Percentiles rank a stretch among this genome's conserved stretches.
Conservation (phyloP, 1,140 invertebrate genomes). For the Leucophenga varia region DNA sequence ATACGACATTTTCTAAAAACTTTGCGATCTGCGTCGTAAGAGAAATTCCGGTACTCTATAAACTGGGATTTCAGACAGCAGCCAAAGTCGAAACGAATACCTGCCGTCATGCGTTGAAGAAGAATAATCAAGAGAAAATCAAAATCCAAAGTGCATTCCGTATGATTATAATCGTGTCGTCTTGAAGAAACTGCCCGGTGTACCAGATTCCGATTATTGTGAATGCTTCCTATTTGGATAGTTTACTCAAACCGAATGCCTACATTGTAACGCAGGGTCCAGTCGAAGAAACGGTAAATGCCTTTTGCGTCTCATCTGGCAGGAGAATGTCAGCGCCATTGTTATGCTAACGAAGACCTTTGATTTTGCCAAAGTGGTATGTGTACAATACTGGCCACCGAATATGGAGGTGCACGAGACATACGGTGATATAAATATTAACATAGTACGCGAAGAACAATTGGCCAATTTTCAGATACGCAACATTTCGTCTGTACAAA, state of each 20-base stretch:
- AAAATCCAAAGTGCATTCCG: conserved; percentile 89
- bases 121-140: conserved; percentile 84
- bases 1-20: conserved; percentile 76
- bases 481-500: conserved; percentile 78
- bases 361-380: conserved; percentile 94
- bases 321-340: conserved; percentile 85
- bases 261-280: conserved; percentile 94
- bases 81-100: conserved; percentile 83
- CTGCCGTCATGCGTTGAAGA: conserved; percentile 78
- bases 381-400: conserved; percentile 92
- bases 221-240: conserved; percentile 94
- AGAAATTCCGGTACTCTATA: conserved; percentile 86
- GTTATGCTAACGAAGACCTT: conserved; percentile 97
- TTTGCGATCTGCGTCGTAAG: conserved; percentile 81
- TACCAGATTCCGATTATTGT: conserved; percentile 91
- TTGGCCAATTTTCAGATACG: conserved; percentile 90
- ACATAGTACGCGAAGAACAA: conserved; percentile 82
- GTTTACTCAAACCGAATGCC: conserved; percentile 71
- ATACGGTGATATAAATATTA: conserved; percentile 85
- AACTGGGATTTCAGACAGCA: conserved; percentile 84
- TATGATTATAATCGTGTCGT: conserved; percentile 97
- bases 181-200: conserved; percentile 75
- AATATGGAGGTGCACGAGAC: conserved; percentile 81
- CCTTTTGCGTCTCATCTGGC: conserved; percentile 97
- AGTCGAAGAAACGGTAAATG: conserved; percentile 84